Evolutionary conservation across 2,888 invertebrate species (phyloP).

Genomic region (Pyrocoelia pectoralis): DNA sequence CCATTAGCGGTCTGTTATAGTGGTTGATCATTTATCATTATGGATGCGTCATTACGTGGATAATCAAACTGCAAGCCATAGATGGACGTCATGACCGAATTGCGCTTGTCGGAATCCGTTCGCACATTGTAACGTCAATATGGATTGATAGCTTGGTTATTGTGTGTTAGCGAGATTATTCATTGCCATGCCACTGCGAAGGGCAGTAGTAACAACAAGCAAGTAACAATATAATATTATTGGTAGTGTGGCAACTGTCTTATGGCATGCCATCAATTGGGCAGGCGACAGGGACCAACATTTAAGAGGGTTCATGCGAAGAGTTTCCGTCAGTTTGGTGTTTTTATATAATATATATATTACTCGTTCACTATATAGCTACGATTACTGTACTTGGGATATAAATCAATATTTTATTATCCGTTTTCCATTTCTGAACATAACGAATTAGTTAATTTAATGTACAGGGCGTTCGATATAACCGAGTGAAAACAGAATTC

Average conservation of each 20-base stretch:
- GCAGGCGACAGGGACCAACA: slow-evolving; percentile 50
- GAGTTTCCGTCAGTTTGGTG: slow-evolving; percentile 43
- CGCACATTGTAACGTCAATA: slow-evolving; percentile 55
- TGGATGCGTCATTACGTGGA: slow-evolving; percentile 54
- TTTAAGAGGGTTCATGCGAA: slow-evolving; percentile 44
- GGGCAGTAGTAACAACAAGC: slow-evolving; percentile 22
- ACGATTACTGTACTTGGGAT: slow-evolving; percentile 50
- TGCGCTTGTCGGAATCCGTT: slow-evolving; percentile 45
- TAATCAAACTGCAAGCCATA: slow-evolving; percentile 53
- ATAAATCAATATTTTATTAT: slow-evolving; percentile 57
- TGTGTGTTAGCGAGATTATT: slow-evolving; percentile 35
- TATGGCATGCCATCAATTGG: slow-evolving; percentile 52
- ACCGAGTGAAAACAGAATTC: slow-evolving; percentile 49
- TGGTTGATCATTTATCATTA: slow-evolving; percentile 56
- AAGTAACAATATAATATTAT: slow-evolving; percentile 49
- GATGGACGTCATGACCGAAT: slow-evolving; percentile 41
- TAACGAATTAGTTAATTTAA: slow-evolving; percentile 52
- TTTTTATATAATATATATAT: slow-evolving; percentile 49
- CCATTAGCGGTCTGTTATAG: slow-evolving; percentile 56
- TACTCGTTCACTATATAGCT: slow-evolving; percentile 42
- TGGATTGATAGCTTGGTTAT: slow-evolving; percentile 51
- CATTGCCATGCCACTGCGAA: slow-evolving; percentile 18
- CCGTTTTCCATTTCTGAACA: slow-evolving; percentile 50
- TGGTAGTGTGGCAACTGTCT: slow-evolving; percentile 51
- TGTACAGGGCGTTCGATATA: slow-evolving; percentile 46